phyloP scores from a whole-genome alignment of 2,113 vertebrate genomes.

The Bothrops jararaca region DNA sequence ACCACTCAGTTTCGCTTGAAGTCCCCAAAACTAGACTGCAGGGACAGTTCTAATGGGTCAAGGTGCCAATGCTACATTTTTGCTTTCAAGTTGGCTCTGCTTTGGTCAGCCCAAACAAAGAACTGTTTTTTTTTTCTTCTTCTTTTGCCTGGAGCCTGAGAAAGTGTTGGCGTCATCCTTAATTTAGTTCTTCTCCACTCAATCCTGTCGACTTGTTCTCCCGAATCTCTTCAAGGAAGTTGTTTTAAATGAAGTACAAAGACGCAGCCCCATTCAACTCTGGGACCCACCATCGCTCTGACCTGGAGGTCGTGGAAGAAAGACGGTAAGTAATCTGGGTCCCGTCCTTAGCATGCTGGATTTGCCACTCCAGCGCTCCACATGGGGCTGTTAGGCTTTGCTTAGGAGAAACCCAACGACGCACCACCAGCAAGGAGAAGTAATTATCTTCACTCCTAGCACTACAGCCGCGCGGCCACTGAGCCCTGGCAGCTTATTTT shows the following conservation, averaged over 20 bases:
- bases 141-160: not conserved
- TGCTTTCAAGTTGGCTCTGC: not conserved
- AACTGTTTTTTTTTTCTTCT: not conserved
- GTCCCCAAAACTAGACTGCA: no score
- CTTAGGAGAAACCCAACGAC: slow-evolving; percentile 47
- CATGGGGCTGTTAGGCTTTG: slow-evolving; percentile 42
- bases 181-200: slow-evolving; percentile 31
- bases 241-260: slow-evolving; percentile 34
- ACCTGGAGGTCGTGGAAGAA: slow-evolving; percentile 56
- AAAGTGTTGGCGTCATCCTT: not conserved
- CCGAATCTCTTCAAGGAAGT: slow-evolving; percentile 40
- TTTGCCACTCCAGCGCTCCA: slow-evolving; percentile 37
- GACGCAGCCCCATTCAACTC: slow-evolving; percentile 39
- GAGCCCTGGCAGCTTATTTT: slow-evolving; percentile 10
- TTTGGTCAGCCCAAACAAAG: not conserved
- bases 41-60: not conserved
- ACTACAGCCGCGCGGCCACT: slow-evolving; percentile 38
- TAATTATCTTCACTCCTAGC: slow-evolving; percentile 60
- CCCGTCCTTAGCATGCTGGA: slow-evolving; percentile 47
- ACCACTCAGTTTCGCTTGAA: not conserved
- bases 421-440: slow-evolving; percentile 45
- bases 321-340: slow-evolving; percentile 59
- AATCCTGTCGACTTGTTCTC: slow-evolving; percentile 18
- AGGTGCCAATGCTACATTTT: not conserved
- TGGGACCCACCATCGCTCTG: slow-evolving; percentile 42